A percentile compares a stretch with the other conserved stretches of the same genome.
These are phyloP conservation scores for Wasmannia auropunctata DNA, from an alignment of 1,140 invertebrate genomes.

Conservation along the genomic window DNA sequence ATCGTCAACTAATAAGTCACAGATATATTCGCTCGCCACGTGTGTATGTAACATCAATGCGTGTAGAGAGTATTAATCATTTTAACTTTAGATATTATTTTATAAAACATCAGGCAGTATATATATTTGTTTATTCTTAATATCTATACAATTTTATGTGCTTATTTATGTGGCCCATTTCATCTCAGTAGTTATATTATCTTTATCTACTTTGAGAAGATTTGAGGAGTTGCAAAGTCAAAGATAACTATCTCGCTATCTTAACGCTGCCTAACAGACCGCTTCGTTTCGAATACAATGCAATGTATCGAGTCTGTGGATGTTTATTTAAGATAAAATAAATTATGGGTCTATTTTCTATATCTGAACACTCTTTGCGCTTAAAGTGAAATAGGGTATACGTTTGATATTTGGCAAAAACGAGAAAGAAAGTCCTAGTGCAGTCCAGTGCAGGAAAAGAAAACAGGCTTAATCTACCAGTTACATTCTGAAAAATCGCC, in stretches of 20 bases:
- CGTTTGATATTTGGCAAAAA: too few relatives aligned
- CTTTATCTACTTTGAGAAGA: neutral
- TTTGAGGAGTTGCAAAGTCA: conserved; percentile 74
- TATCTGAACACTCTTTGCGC: too few relatives aligned
- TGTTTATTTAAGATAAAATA: neutral
- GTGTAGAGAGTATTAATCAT: conserved; percentile 4
- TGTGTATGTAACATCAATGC: neutral
- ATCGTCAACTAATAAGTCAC: conserved; percentile 9
- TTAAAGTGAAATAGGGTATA: too few relatives aligned
- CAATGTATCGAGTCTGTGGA: neutral
- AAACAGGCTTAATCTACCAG: too few relatives aligned
- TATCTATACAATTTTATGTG: neutral
- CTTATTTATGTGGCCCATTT: neutral
- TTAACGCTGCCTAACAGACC: conserved; percentile 59
- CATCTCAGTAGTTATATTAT: neutral
- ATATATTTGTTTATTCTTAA: neutral
- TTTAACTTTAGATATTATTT: neutral
- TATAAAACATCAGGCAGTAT: neutral
- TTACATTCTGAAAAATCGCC: too few relatives aligned
- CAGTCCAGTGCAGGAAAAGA: too few relatives aligned
- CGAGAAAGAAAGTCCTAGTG: too few relatives aligned
- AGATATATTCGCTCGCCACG: neutral
- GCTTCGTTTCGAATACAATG: conserved; percentile 41
- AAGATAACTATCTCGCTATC: conserved; percentile 76
- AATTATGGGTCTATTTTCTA: too few relatives aligned